Evolutionary conservation across 2,888 invertebrate species (phyloP), one percentile per base, ranked within the genome.

Genomic region (Eristalis pertinax): DNA sequence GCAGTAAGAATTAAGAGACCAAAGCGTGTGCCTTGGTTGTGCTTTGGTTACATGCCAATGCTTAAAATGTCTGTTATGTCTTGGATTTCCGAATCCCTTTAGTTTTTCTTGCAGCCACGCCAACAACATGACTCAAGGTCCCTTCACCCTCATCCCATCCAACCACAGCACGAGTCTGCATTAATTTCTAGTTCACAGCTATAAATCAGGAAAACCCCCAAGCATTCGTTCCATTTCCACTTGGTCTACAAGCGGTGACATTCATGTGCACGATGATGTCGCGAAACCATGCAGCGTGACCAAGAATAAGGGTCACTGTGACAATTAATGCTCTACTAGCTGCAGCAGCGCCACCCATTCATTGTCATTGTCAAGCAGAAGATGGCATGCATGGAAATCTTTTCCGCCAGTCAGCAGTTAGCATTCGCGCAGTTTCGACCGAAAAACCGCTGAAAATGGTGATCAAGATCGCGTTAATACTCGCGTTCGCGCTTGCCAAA

Each of bases 311-410:
- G 83, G 87, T 84, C 87, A 87, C 84, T 87, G 84, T 83, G 68
- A 84, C 84, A 87, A 87, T 87, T 84, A 87, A 87, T 87, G 87
- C 87, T 87, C 79, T 73, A 87, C 76, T 87, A 80, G 84, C 19
- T 50, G 7, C 35, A 80, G 41, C n/a, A 79, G 69, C 80, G 80
- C 72, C 72, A 60, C 1, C 67, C 41, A n/a, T 50, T 58, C 65
- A 62, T 24, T 58, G 22, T 41, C 60, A 60, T 65, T 65, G 70
- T 63, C 75, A 65, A 43, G 73, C 24, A 24, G 38, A 74, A 41
- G 38, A 67, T 50, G 58, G 41, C 67, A 76, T 50, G 43, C n/a
- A 62, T 50, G 19, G 19, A 43, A 72, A 73, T 43, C 56, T 70
- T 29, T 50, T 67, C 24, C 63, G 24, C 13, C 79, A 87, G 79